phyloP scores from a whole-genome alignment of 2,113 vertebrate species.

The Chaetura pelagica region DNA sequence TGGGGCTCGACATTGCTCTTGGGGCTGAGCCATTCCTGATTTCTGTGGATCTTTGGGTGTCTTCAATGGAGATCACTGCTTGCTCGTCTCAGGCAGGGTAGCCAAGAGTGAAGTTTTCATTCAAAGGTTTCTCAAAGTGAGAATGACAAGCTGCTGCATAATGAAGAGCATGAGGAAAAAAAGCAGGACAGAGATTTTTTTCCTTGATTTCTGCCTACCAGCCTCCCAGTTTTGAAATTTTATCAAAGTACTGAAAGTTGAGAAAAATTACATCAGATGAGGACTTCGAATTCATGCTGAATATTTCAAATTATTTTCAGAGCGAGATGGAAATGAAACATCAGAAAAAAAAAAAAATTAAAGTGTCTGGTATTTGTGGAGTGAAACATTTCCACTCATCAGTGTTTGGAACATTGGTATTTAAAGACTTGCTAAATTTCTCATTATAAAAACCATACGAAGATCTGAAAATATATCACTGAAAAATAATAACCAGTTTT shows the following conservation, averaged over 20 bases:
- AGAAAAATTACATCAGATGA: not conserved
- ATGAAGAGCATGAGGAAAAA: not conserved
- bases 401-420: not conserved
- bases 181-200: not conserved
- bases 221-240: not conserved
- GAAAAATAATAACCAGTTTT: not conserved
- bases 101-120: not conserved
- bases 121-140: not conserved
- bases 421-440: not conserved
- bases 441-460: not conserved
- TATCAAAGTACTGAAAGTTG: not conserved
- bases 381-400: not conserved
- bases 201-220: not conserved
- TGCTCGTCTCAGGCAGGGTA: accelerated
- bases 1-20: not conserved
- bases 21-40: not conserved
- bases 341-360: not conserved
- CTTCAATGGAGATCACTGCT: not conserved
- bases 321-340: not conserved
- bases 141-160: not conserved
- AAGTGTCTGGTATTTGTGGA: not conserved
- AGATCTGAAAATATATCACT: not conserved
- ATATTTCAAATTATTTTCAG: not conserved
- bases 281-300: not conserved
- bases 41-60: not conserved